Evolutionary conservation across 1,140 invertebrate species (phyloP), one percentile per base, ranked within the genome.

Genomic region (Cyphomyrmex costatus): DNA sequence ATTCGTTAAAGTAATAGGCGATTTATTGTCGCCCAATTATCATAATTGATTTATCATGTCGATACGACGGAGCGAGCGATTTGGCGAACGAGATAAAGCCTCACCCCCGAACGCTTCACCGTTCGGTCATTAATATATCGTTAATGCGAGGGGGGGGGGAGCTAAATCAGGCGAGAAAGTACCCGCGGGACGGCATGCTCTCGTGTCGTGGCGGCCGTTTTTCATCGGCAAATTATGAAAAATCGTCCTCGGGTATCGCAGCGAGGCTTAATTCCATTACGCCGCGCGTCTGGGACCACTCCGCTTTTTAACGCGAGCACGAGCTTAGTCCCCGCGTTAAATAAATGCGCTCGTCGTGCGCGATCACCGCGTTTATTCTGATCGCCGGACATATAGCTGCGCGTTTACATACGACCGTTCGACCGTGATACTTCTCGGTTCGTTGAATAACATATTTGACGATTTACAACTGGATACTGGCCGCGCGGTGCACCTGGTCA

Each of bases 41-140:
- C 88, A 89, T 90, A 90, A 90, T 87, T 90, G 88, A 90, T 90
- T 89, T 90, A 90, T 65, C 65, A 58, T 19, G 78, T 58, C 78
- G 30, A 49, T 70, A 51, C 78, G 61, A 63, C 27, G 46, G n/a
- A 24, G 63, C 33, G 27, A 46, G n/a, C 70, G 24, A 73, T 88
- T 78, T 82, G 65, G 71, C 58, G 63, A 30, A 14, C 27, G 27
- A n/a, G 58, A 46, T 36, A 30, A 46, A 30, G 21, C 33, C 16
- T 8, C 24, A 0, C 16, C 30, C 14, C 53, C 16, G 19, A 58
- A 19, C 30, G 60, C 14, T n/a, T 36, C 46, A 27, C 36, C 27
- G 36, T 60, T 24, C 61, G 68, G n/a, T 85, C 74, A 83, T 89
- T 89, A 89, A 89, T 89, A 85, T 60, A 24, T 60, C 82, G 82